Conservation (phyloP, 2,113 vertebrate species). For the Protomyctophum bolini region DNA sequence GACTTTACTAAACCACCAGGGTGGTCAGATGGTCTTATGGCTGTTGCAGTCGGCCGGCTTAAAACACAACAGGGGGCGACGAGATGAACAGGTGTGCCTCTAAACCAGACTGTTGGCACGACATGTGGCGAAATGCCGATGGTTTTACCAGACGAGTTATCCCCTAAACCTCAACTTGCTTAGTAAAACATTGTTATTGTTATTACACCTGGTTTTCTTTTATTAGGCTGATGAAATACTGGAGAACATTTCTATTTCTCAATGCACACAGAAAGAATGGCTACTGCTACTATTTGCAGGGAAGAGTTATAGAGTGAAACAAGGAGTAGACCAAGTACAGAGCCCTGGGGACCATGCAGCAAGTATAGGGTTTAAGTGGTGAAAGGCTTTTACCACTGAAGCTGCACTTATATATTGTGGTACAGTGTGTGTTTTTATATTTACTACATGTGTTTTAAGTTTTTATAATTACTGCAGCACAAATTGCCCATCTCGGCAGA, state of each 20-base stretch:
- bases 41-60: not conserved
- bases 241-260: not conserved
- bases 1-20: conserved; percentile 23
- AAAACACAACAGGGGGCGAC: conserved; percentile 9
- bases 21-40: conserved; percentile 11
- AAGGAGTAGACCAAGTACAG: no score
- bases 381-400: no score
- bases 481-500: no score
- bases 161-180: not conserved
- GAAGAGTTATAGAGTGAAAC: no score
- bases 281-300: not conserved
- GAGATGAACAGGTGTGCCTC: conserved; percentile 25
- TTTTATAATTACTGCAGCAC: no score
- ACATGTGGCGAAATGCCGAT: not conserved
- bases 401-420: no score
- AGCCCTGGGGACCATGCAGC: no score
- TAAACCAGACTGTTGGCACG: conserved; percentile 1
- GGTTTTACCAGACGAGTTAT: not conserved
- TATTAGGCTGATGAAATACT: not conserved
- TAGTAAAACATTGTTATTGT: not conserved
- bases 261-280: not conserved
- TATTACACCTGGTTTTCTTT: not conserved
- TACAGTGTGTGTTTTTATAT: no score
- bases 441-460: no score
- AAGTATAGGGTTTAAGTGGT: no score